Conservation (phyloP, 1,140 invertebrate genomes). For the Calycopis cecrops region DNA sequence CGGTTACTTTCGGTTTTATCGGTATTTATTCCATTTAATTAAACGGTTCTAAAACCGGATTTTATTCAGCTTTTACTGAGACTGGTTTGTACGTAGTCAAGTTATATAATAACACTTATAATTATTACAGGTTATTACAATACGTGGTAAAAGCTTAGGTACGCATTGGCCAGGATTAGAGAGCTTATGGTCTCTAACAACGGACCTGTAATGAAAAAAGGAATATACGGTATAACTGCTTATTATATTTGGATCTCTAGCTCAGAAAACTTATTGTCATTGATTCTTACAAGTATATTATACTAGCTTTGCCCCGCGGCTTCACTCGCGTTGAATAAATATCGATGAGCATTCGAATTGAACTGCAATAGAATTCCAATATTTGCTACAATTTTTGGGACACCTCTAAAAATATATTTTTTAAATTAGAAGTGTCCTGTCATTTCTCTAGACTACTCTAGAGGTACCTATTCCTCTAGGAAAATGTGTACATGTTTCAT, state of each 20-base stretch:
- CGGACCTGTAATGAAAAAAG: not conserved
- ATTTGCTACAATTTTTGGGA: too few species aligned
- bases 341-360: too few species aligned
- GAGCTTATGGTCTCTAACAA: too few species aligned
- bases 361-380: too few species aligned
- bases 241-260: not conserved
- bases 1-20: constrained; percentile 4
- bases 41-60: constrained; percentile 8
- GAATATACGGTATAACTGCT: constrained; percentile 3
- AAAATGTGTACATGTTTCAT: too few species aligned
- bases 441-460: too few species aligned
- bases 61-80: constrained; percentile 3
- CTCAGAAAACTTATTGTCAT: not conserved
- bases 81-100: not conserved
- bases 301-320: too few species aligned
- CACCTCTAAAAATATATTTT: too few species aligned
- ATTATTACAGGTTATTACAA: constrained; percentile 2
- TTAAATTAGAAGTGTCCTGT: too few species aligned
- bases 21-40: constrained; percentile 7
- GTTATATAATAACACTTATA: constrained; percentile 4
- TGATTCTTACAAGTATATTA: not conserved
- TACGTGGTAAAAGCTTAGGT: not conserved
- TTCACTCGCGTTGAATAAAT: too few species aligned
- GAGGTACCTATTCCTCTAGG: too few species aligned
- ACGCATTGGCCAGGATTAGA: too few species aligned